These are phyloP conservation scores for Stegostoma tigrinum DNA, from an alignment of 2,113 vertebrate species.

Conservation along the genomic window DNA sequence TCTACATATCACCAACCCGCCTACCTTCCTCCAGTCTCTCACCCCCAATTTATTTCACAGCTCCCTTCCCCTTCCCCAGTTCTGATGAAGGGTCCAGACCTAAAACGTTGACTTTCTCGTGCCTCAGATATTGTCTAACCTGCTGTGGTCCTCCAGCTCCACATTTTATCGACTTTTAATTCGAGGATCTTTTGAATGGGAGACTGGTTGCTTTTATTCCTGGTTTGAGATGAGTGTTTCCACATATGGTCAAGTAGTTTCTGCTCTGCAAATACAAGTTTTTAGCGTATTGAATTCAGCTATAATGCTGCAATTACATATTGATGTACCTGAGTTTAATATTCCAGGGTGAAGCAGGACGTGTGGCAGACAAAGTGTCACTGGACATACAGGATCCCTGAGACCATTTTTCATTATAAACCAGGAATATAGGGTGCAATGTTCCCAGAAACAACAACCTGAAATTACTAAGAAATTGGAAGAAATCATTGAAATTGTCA, in stretches of 20 bases:
- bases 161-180: too few species aligned
- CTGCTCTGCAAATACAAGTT: not conserved
- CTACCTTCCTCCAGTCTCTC: too few species aligned
- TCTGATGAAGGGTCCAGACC: too few species aligned
- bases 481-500: too few species aligned
- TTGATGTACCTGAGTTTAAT: not conserved
- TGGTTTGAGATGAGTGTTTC: not conserved
- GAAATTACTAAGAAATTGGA: too few species aligned
- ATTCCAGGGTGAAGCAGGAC: not conserved
- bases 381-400: not conserved
- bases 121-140: too few species aligned
- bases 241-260: not conserved
- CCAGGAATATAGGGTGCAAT: not conserved
- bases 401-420: not conserved
- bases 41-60: too few species aligned
- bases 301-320: not conserved
- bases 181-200: not conserved
- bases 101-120: too few species aligned
- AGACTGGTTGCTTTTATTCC: not conserved
- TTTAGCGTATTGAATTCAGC: not conserved
- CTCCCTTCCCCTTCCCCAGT: too few species aligned
- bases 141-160: too few species aligned
- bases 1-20: too few species aligned
- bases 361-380: not conserved
- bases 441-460: too few species aligned